A percentile compares a stretch with the other conserved stretches of the same genome.
Evolutionary conservation across 2,888 invertebrate genomes (phyloP).

Genomic region (Brachypalpus laphriformis): DNA sequence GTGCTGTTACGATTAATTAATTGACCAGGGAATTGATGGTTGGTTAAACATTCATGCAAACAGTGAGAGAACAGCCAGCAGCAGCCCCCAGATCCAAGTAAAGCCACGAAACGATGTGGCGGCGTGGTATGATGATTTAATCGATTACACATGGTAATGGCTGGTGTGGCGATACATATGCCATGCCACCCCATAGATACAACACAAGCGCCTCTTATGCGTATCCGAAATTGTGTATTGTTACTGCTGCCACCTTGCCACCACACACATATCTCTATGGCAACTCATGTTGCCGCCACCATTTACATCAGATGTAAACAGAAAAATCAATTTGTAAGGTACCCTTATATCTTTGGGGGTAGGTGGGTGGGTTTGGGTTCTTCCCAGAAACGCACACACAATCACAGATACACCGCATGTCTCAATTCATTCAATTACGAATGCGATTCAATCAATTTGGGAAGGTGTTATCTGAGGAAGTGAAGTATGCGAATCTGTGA

Average conservation of each 20-base stretch:
- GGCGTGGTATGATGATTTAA: slow-evolving; percentile 42
- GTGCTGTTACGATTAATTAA: slow-evolving; percentile 37
- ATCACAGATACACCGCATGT: slow-evolving; percentile 27
- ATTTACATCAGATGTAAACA: slow-evolving; percentile 58
- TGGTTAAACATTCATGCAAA: slow-evolving; percentile 47
- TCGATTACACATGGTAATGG: slow-evolving; percentile 47
- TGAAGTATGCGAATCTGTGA: slow-evolving; percentile 6
- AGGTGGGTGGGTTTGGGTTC: neutral
- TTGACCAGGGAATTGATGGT: slow-evolving; percentile 21
- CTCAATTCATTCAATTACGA: slow-evolving; percentile 68
- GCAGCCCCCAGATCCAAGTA: neutral
- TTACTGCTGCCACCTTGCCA: neutral
- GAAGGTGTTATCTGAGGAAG: slow-evolving; percentile 48
- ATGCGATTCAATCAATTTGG: slow-evolving; percentile 70
- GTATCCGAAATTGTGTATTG: neutral
- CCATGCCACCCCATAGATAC: neutral
- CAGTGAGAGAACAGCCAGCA: neutral
- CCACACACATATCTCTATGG: slow-evolving; percentile 2
- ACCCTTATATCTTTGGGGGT: slow-evolving; percentile 18
- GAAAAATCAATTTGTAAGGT: slow-evolving; percentile 67
- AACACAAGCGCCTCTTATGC: neutral
- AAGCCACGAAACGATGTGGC: slow-evolving; percentile 34
- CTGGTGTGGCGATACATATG: neutral
- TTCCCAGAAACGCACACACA: neutral
- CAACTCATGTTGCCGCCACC: slow-evolving; percentile 35